These are phyloP conservation scores for Sceliomorpha sp. DNA, from an alignment of 2,888 invertebrate genomes.

Conservation along the genomic window DNA sequence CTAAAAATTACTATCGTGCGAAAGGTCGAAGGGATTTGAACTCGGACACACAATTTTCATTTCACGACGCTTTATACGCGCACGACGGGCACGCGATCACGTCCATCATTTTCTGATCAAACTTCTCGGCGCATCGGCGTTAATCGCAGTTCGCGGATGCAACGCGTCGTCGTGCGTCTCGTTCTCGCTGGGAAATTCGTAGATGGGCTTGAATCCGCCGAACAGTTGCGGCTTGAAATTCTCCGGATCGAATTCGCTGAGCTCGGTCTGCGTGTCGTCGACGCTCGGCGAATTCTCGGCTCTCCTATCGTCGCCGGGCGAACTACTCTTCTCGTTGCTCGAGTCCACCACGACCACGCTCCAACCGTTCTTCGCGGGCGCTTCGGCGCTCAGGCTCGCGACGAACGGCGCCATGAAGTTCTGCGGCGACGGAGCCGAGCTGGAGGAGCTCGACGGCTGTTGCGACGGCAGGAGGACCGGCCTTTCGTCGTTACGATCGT, in stretches of 20 bases:
- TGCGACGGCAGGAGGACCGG: conserved; percentile 74
- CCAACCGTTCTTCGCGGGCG: conserved; percentile 84
- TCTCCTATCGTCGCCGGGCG: conserved; percentile 56
- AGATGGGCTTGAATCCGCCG: conserved; percentile 87
- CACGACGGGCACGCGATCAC: no score
- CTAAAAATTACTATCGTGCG: not conserved
- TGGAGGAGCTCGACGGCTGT: conserved; percentile 75
- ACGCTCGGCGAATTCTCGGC: conserved; percentile 54
- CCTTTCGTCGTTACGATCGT: conserved; percentile 60
- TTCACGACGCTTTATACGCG: no score
- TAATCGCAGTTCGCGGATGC: conserved; percentile 6
- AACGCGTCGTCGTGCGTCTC: conserved; percentile 39
- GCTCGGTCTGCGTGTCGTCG: conserved; percentile 66
- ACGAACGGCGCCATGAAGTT: conserved; percentile 87
- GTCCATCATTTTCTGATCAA: conserved; percentile 45
- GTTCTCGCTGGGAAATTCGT: conserved; percentile 77
- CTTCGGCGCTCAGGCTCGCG: conserved; percentile 84
- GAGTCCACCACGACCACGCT: conserved; percentile 80
- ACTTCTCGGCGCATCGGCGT: conserved; percentile 49
- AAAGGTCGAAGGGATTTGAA: conserved; percentile 4
- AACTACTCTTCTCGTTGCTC: conserved; percentile 27
- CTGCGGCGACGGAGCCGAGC: conserved; percentile 80
- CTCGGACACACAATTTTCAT: not conserved
- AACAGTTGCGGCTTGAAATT: conserved; percentile 86
- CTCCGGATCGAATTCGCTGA: conserved; percentile 83